phyloP scores from a whole-genome alignment of 2,113 vertebrate species.

The Pyrgilauda ruficollis region DNA sequence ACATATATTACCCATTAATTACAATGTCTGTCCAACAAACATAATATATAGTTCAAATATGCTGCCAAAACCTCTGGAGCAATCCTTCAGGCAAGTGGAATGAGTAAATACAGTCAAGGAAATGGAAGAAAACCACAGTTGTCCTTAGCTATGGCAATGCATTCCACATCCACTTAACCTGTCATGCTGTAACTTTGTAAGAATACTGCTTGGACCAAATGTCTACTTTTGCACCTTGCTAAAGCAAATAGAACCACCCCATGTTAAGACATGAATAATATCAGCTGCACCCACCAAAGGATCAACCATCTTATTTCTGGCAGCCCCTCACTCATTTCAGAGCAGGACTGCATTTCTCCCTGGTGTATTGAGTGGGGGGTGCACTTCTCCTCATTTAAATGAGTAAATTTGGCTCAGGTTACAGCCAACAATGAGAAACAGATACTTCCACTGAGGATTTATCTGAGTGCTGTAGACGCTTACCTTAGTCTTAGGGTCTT shows the following conservation, averaged over 20 bases:
- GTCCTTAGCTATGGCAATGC: fast-evolving
- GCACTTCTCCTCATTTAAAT: background rate
- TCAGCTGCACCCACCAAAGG: background rate
- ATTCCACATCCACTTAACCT: background rate
- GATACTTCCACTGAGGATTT: background rate
- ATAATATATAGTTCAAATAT: background rate
- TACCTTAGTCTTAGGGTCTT: background rate
- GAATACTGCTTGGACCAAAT: background rate
- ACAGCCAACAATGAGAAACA: background rate
- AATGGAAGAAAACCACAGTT: background rate
- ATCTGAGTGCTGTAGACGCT: background rate
- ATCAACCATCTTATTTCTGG: background rate
- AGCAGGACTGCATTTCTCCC: background rate
- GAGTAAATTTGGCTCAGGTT: background rate
- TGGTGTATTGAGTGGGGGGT: background rate
- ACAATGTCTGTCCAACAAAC: background rate
- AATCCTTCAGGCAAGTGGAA: background rate
- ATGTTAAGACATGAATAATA: background rate
- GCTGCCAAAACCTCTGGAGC: background rate
- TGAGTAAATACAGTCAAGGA: background rate
- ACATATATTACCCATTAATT: background rate
- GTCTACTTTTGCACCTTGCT: background rate
- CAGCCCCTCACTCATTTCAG: background rate
- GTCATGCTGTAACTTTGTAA: background rate
- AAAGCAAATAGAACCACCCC: background rate